Evolutionary conservation across 2,797 vertebrate genomes (phyloP).

Genomic region (Anas capensis): DNA sequence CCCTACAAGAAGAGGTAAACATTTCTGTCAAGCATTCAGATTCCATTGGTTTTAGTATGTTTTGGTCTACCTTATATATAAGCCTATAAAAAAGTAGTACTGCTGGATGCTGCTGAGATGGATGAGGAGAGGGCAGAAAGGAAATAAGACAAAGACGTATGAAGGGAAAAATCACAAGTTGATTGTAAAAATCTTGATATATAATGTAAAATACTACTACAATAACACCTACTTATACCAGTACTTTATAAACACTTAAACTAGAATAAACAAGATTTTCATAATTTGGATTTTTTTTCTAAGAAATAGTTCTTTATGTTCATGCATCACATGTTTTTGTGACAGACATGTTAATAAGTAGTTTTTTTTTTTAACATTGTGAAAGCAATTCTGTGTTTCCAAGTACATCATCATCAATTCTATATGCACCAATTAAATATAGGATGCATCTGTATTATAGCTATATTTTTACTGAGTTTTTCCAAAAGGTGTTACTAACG

Average conservation of each 20-base stretch:
- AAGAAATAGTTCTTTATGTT: neutral
- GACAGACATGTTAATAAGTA: neutral
- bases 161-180: slow-evolving; percentile 14
- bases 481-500: neutral
- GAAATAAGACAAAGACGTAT: slow-evolving; percentile 15
- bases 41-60: slow-evolving; percentile 3
- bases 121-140: neutral
- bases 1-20: slow-evolving; percentile 30
- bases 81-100: neutral
- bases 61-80: slow-evolving; percentile 28
- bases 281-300: neutral
- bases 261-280: neutral
- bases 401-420: neutral
- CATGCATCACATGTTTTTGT: neutral
- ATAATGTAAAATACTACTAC: neutral
- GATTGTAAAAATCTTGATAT: neutral
- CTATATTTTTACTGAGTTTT: neutral
- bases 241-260: neutral
- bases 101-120: neutral
- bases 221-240: neutral
- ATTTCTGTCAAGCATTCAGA: slow-evolving; percentile 54
- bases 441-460: neutral
- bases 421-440: neutral
- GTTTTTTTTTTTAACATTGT: neutral
- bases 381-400: slow-evolving; percentile 13